Conservation (phyloP, 2,888 invertebrate genomes). For the Dromius quadrimaculatus region DNA sequence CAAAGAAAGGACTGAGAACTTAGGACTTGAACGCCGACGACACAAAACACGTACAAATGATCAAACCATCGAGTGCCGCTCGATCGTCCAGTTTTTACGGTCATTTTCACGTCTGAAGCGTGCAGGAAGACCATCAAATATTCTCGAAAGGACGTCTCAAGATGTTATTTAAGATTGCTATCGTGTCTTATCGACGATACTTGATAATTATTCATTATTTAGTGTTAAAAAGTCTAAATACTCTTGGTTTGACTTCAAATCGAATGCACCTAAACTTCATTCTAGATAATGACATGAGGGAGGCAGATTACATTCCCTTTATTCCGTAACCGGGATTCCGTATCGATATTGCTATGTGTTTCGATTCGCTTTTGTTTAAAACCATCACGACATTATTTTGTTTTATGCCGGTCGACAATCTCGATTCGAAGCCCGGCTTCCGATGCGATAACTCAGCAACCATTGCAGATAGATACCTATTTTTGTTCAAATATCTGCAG, state of each 20-base stretch:
- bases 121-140: slow-evolving; percentile 1
- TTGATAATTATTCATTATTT: too few relatives aligned
- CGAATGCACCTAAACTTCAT: too few relatives aligned
- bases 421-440: slow-evolving; percentile 24
- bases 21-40: slow-evolving; percentile 19
- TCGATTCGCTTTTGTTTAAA: slow-evolving; percentile 43
- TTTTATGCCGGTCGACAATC: slow-evolving; percentile 41
- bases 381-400: slow-evolving; percentile 46
- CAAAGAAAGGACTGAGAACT: slow-evolving; percentile 23
- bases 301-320: too few relatives aligned
- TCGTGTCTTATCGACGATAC: too few relatives aligned
- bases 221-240: too few relatives aligned
- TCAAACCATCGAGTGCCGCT: slow-evolving; percentile 48
- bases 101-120: slow-evolving; percentile 18
- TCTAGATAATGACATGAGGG: too few relatives aligned
- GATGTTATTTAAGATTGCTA: too few relatives aligned
- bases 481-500: slow-evolving; percentile 29
- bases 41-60: slow-evolving; percentile 49
- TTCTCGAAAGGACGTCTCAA: too few relatives aligned
- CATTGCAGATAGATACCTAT: slow-evolving; percentile 28
- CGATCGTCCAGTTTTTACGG: slow-evolving; percentile 44
- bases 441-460: slow-evolving; percentile 26
- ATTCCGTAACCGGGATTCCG: too few relatives aligned
- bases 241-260: too few relatives aligned
- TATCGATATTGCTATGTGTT: slow-evolving; percentile 23